A percentile compares a stretch with the other conserved stretches of the same genome.
Evolutionary conservation across 1,140 invertebrate genomes (phyloP).

Genomic region (Antheraea pernyi): DNA sequence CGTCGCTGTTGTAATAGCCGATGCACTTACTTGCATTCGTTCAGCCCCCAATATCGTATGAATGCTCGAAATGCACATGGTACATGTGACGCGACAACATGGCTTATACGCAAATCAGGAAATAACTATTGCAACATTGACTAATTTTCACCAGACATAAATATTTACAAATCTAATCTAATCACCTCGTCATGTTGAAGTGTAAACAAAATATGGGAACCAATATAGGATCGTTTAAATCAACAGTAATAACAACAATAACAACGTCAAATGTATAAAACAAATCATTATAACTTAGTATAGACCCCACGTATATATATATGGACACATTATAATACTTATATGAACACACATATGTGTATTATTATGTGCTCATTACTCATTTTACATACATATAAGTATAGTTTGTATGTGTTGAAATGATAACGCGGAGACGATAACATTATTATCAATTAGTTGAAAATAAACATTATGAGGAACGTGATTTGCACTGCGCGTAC

Average conservation of each 20-base stretch:
- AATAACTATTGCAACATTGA: constrained; percentile 6
- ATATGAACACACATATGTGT: background rate
- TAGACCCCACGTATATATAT: background rate
- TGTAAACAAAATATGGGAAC: background rate
- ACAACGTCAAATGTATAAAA: background rate
- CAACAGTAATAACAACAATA: background rate
- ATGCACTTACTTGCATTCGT: background rate
- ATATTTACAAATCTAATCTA: background rate
- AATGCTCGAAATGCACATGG: background rate
- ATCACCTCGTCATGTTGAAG: background rate
- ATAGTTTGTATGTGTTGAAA: constrained; percentile 1
- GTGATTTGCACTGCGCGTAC: background rate
- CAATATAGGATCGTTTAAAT: background rate
- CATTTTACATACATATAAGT: background rate
- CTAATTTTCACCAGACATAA: constrained; percentile 2
- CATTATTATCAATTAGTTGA: background rate
- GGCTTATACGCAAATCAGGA: background rate
- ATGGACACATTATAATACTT: background rate
- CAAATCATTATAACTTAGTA: background rate
- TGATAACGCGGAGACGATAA: background rate
- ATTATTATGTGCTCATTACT: background rate
- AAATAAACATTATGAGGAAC: background rate
- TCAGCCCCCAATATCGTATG: background rate
- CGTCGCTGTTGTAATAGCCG: no score
- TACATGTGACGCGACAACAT: background rate